Evolutionary conservation across 2,888 invertebrate species (phyloP), one percentile per base, ranked within the genome.

Genomic region (Phengaris alcon): DNA sequence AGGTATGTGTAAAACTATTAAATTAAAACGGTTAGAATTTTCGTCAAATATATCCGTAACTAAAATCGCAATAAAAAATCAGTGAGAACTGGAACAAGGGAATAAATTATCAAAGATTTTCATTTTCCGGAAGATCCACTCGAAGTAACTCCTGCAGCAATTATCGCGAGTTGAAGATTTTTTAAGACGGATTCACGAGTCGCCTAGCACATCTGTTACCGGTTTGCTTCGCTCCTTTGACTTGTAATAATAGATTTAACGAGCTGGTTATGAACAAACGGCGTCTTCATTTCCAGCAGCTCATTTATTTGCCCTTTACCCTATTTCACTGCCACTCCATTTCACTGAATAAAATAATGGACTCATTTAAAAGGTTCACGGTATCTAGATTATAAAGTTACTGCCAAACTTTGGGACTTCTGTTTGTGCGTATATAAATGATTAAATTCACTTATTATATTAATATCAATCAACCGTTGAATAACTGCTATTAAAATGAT

Each of bases 211-310:
- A 91, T 93, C 92, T 93, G 92, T 90, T 90, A 88, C 91, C 88
- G 85, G 86, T 84, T 81, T 84, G 84, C 84, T 83, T 85, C 89
- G 90, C 90, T 90, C 87, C 86, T 88, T 89, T 88, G 90, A 89
- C 88, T 92, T 90, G 91, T 90, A 87, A 92, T 91, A 91, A 93
- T 90, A 87, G 90, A 92, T 92, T 91, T 91, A 93, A 93, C 91
- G 90, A 90, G 90, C 91, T 92, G 93, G 90, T 93, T 92, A 91
- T 91, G 92, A 91, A 93, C 92, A 90, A 93, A 91, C 90, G 91
- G 87, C 88, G 89, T 91, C 92, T 92, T 91, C 90, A 92, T 91
- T 91, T 91, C 87, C 90, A 92, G 86, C 87, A 87, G 85, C 84
- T 86, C 88, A 87, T 89, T 90, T 89, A 86, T 89, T 88, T 82